phyloP scores from a whole-genome alignment of 2,797 vertebrate genomes.

The Chelmon rostratus region DNA sequence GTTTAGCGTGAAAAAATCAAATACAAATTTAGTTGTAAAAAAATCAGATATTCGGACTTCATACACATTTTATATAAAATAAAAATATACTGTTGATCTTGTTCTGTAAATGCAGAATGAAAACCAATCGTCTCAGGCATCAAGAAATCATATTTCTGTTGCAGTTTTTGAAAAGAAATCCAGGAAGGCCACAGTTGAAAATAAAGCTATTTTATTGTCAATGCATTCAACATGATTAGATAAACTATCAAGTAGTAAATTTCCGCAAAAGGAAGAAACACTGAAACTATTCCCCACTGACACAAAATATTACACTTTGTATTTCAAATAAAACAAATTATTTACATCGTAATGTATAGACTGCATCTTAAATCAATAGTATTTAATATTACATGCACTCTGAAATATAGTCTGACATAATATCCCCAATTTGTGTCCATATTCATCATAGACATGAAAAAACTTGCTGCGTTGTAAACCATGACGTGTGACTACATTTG shows the following conservation, averaged over 20 bases:
- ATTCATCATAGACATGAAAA: conserved; percentile 81
- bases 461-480: conserved; percentile 83
- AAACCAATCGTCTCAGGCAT: neutral
- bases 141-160: neutral
- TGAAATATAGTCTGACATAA: conserved; percentile 87
- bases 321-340: conserved; percentile 90
- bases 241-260: conserved; percentile 99
- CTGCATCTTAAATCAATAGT: conserved; percentile 89
- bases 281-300: conserved; percentile 94
- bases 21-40: neutral
- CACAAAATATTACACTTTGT: conserved; percentile 98
- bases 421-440: conserved; percentile 79
- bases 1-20: neutral
- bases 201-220: conserved; percentile 99
- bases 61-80: neutral
- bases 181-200: conserved; percentile 89
- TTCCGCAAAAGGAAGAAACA: conserved; percentile 92
- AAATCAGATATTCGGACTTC: neutral
- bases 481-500: conserved; percentile 82
- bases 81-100: neutral
- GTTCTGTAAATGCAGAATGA: neutral
- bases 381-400: conserved; percentile 93
- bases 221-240: conserved; percentile 99
- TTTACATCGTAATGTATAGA: conserved; percentile 90
- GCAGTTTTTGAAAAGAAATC: neutral